phyloP scores from a whole-genome alignment of 2,888 invertebrate species.

The Drosophila macrospina region DNA sequence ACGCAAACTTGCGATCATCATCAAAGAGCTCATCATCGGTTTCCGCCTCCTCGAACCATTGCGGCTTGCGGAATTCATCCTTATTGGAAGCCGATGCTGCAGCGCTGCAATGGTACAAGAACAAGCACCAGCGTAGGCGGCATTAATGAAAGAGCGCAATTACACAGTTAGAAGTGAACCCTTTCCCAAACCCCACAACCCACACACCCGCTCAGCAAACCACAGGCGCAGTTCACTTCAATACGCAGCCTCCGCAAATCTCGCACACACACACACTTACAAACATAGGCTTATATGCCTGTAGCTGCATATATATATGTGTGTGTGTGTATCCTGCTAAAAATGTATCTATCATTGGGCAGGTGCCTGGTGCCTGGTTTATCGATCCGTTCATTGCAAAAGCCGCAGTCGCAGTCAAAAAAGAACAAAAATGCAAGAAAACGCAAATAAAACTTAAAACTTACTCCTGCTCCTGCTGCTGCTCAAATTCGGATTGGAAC shows the following conservation, averaged over 20 bases:
- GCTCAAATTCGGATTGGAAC: slow-evolving; percentile 67
- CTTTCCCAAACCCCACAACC: no score
- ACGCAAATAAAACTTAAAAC: slow-evolving; percentile 23
- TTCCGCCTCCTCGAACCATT: slow-evolving; percentile 85
- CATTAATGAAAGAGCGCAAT: background rate
- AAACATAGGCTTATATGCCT: slow-evolving; percentile 3
- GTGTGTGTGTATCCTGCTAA: slow-evolving; percentile 67
- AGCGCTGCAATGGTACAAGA: slow-evolving; percentile 28
- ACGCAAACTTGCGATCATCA: slow-evolving; percentile 85
- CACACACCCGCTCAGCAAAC: no score
- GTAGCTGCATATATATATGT: slow-evolving; percentile 12
- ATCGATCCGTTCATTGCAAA: slow-evolving; percentile 63
- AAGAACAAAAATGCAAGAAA: no score
- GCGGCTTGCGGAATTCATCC: slow-evolving; percentile 85
- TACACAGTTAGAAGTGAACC: background rate
- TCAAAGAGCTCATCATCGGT: slow-evolving; percentile 85
- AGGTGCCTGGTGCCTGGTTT: slow-evolving; percentile 68
- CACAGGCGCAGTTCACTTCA: slow-evolving; percentile 25
- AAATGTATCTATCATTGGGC: slow-evolving; percentile 73
- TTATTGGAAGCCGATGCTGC: slow-evolving; percentile 73
- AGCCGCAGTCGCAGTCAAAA: slow-evolving; percentile 35
- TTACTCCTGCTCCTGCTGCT: slow-evolving; percentile 67
- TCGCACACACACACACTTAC: slow-evolving; percentile 27
- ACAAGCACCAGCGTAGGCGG: background rate
- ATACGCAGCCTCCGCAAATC: slow-evolving; percentile 76